Base-by-base conservation (phyloP, 1,140 invertebrate species). In the Lordiphosa stackelbergi region DNA sequence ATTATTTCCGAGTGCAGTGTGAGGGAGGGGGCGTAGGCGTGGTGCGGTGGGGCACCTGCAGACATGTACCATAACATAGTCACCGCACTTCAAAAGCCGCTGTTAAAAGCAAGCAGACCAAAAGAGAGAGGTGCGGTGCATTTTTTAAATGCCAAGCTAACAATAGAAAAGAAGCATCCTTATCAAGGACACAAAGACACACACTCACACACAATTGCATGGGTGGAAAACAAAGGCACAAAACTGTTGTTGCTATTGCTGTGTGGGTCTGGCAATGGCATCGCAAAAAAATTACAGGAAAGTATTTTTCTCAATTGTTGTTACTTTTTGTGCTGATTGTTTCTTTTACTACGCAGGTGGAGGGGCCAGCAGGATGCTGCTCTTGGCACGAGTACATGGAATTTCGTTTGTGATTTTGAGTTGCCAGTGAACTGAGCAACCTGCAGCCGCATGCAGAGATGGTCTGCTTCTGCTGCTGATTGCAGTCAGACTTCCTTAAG, bases 81-180 rank as follows among this genome's bases (percentile, higher is more conserved):
- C 19, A 46, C 43, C 24, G 11, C 43, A 13, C 77, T 81, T 83
- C 55, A 81, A 63, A 66, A 69, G 66, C 71, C 66, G 54, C 71
- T 74, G 66, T 19, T 19, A 19, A 19, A 19, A 19, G 66, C 66
- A 37, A 38, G 41, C 13, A 61, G 37, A 46, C 28, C 38, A 34
- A 37, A 28, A 12, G 40, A 36, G 16, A 5, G 12, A 42, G 42
- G 45, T 28, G 34, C 35, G 48, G 48, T 53, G 61, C 52, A 72
- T 70, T 77, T 81, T 73, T 72, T 63, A 83, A 83, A 84, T 83
- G 77, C 77, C 78, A 84, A 59, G 57, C 78, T 73, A 83, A 83
- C 77, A 83, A 83, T 84, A 83, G 73, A 83, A 77, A 83, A 77
- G 77, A 77, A 83, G 77, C 77, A 83, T 83, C 77, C 77, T 73